A percentile compares a stretch with the other conserved stretches of the same genome.
Conservation (phyloP, 2,113 vertebrate genomes). For the Coptodon bakossiorum region DNA sequence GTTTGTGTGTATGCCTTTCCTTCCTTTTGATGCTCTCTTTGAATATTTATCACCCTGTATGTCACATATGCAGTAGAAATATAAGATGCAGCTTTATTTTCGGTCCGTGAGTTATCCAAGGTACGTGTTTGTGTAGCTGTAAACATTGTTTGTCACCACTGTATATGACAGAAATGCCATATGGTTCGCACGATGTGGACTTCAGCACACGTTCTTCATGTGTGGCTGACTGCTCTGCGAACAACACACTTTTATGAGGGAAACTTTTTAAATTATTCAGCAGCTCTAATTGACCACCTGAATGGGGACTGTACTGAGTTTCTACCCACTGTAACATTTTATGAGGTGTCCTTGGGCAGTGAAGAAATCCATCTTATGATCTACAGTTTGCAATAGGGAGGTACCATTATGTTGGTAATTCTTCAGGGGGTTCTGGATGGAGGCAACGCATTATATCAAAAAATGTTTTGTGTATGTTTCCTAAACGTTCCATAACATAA, state of each 20-base stretch:
- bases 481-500: neutral
- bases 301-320: slow-evolving; percentile 33
- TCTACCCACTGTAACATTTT: neutral
- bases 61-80: neutral
- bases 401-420: neutral
- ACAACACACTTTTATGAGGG: slow-evolving; percentile 25
- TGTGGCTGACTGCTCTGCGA: slow-evolving; percentile 7
- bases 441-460: neutral
- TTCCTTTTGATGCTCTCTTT: neutral
- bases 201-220: neutral
- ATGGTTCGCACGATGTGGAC: neutral
- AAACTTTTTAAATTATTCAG: slow-evolving; percentile 61
- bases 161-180: neutral
- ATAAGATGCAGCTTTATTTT: neutral
- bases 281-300: slow-evolving; percentile 44
- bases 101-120: neutral
- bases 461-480: neutral
- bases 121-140: neutral
- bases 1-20: neutral
- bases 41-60: neutral
- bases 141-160: neutral
- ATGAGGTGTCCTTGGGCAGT: neutral
- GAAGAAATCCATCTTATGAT: neutral
- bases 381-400: neutral
- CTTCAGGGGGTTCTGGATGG: neutral